Percentiles rank a stretch among this genome's conserved stretches.
These are phyloP conservation scores for Ferrisia virgata DNA, from an alignment of 2,888 invertebrate genomes.

Conservation along the genomic window DNA sequence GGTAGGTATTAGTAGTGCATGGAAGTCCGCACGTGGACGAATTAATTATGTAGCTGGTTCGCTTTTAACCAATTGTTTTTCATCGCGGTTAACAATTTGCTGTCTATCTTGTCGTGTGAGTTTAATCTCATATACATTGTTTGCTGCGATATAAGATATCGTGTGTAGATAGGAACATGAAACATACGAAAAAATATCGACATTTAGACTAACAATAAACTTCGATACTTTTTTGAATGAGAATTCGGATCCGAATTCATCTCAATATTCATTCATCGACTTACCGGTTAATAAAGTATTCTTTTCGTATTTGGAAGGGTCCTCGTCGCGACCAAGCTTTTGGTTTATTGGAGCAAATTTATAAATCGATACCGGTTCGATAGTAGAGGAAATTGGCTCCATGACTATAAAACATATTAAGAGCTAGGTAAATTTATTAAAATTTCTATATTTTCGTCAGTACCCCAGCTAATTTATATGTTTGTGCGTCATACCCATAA, in stretches of 20 bases:
- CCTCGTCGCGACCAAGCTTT: not conserved
- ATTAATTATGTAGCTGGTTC: not conserved
- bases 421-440: not conserved
- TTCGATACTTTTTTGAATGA: too few relatives aligned
- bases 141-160: not conserved
- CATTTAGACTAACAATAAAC: too few relatives aligned
- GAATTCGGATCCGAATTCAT: too few relatives aligned
- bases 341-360: not conserved
- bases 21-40: not conserved
- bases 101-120: not conserved
- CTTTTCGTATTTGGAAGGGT: not conserved
- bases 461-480: too few relatives aligned
- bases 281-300: constrained; percentile 27
- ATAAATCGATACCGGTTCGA: constrained; percentile 30
- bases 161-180: too few relatives aligned
- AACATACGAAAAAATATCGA: not conserved
- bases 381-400: constrained; percentile 36
- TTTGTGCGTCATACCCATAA: too few relatives aligned
- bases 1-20: not conserved
- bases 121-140: not conserved
- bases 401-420: not conserved
- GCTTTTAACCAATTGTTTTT: not conserved
- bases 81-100: not conserved
- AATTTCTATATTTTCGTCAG: not conserved
- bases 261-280: not conserved